Evolutionary conservation across 2,113 vertebrate genomes (phyloP).

Genomic region (Oreamnos americanus): DNA sequence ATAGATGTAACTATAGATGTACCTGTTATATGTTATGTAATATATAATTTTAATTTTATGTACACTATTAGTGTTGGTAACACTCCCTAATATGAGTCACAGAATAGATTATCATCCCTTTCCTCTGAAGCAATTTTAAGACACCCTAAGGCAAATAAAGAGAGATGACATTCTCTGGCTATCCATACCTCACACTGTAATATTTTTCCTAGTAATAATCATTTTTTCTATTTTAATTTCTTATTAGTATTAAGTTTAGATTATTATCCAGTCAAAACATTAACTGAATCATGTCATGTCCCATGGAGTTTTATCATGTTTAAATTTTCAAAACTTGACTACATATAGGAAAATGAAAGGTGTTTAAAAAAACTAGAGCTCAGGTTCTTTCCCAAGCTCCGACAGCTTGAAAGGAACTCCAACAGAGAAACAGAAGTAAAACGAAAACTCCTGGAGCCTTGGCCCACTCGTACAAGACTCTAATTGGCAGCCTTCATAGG

Average conservation of each 20-base stretch:
- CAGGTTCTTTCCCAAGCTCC: conserved; percentile 48
- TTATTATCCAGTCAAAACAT: conserved; percentile 58
- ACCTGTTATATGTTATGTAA: neutral
- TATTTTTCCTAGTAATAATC: conserved; percentile 36
- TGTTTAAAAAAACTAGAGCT: conserved; percentile 33
- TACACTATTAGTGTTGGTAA: neutral
- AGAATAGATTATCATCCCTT: neutral
- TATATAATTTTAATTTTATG: neutral
- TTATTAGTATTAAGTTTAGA: conserved; percentile 36
- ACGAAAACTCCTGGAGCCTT: conserved; percentile 22
- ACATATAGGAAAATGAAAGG: conserved; percentile 46
- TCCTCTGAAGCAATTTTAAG: conserved; percentile 28
- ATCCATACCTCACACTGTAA: neutral
- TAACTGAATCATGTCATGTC: conserved; percentile 45
- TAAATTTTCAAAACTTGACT: conserved; percentile 55
- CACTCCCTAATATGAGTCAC: neutral
- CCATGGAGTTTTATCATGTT: conserved; percentile 43
- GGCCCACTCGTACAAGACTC: neutral
- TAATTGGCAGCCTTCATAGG: conserved; percentile 54
- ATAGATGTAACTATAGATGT: neutral
- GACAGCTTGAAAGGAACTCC: conserved; percentile 53
- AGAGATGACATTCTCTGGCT: neutral
- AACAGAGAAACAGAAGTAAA: conserved; percentile 56
- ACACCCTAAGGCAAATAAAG: neutral
- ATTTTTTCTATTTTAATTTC: conserved; percentile 49